Base-by-base conservation (phyloP, 2,888 invertebrate species). In the Apodemia duryi region DNA sequence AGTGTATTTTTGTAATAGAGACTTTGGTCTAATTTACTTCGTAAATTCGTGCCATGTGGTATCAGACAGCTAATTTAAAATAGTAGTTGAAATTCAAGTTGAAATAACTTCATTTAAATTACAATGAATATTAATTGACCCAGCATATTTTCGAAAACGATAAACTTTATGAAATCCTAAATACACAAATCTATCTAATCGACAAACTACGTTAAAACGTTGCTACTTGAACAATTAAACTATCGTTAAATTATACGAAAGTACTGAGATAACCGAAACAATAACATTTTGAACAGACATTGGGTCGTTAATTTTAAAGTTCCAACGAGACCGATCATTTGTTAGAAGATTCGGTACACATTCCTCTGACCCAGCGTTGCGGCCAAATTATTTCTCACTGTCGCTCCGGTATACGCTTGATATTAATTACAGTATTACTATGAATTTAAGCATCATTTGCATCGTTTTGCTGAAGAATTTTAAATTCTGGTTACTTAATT, bases 231-330 rank as follows among this genome's bases (percentile, higher is more conserved):
- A 43, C 54, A 21, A 41, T 63, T 41, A 54, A 52, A 57, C 32
- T 64, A 10, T 11, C 21, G 61, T 64, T 61, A 61, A 61, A 64
- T 61, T 61, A 49, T 49, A 46, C 62, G 21, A 54, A 38, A 54
- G 54, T 29, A 54, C 28, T 54, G 54, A 54, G 54, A 54, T 54
- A 54, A 54, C 54, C 29, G 54, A 54, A 54, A 28, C 54, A 54
- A 54, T 54, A 77, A 83, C 79, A 79, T 79, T 79, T 77, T 77
- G 77, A 72, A 68, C 72, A 75, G 80, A 54, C 77, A 75, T 73
- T 68, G 66, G 74, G 71, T 73, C 77, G 77, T 80, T 68, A 80
- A 83, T 83, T 82, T 79, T 77, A 76, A 82, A 81, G 77, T 81
- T 82, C 79, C 70, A 67, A 73, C 73, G 73, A 71, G 75, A 70